Base-by-base conservation (phyloP, 2,888 invertebrate species). In the Cryptosula pallasiana region DNA sequence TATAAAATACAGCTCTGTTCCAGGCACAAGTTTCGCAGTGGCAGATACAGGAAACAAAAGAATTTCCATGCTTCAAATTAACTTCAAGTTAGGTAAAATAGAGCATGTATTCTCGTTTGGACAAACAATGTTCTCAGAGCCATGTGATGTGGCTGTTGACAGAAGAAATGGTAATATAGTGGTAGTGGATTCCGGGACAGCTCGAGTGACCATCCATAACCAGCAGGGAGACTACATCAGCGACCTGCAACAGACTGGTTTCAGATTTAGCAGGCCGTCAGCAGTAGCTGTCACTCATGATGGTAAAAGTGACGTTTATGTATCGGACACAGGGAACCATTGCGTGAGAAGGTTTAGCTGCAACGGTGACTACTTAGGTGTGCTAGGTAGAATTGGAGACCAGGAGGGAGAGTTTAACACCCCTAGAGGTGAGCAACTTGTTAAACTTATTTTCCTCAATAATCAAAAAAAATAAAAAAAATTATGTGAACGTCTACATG, bases 31-130 rank as follows among this genome's bases (percentile, higher is more conserved):
- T 29, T 71, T 71, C 29, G 55, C 71, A 9, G 71, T 71, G 5
- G 71, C 71, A 29, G 71, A 71, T 32, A 71, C 71, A 27, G 71
- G 71, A 27, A 71, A 71, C 36, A 54, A 29, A 54, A 36, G 71
- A 45, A 32, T 71, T 27, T 36, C 54, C 1, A 5, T 71, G 25
- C 32, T 71, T 13, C 5, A 29, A 55, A 71, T 71, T 27, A 71
- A 71, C 23, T 71, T 35, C 32, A 54, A 71, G 35, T 32, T 45
- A 20, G 71, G 71, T 3, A n/a, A 54, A 32, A 36, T 71, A 1
- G 71, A 55, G 20, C 34, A 71, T 32, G 71, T 55, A 23, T 32
- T 36, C n/a, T 36, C 36, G 1, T 71, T 71, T 55, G 71, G 71
- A 3, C 71, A 55, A 32, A 71, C 71, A 55, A 23, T 71, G 32